Evolutionary conservation across 2,888 invertebrate species (phyloP), one percentile per base, ranked within the genome.

Genomic region (Thera obeliscata): DNA sequence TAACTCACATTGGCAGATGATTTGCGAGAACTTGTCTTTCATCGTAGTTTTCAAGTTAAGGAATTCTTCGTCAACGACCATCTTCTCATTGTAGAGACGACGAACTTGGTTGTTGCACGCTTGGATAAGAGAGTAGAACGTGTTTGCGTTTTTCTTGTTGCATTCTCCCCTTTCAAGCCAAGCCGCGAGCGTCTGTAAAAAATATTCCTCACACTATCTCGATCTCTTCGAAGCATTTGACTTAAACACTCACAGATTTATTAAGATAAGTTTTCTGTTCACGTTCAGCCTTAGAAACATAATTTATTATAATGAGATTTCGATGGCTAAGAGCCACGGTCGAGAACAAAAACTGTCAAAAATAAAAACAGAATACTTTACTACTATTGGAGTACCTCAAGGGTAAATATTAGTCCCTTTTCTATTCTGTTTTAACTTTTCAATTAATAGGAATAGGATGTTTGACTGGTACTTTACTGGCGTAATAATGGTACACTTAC

Each of bases 151-250:
- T 64, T 96, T 95, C 86, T 98, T 98, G 78, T 95, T 97, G 84
- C 98, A 98, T 83, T 98, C 98, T 0, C 98, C 98, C 4, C 98
- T 95, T 82, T 98, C 98, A 74, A 99, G 85, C 99, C 99, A 99
- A 0, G 96, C 96, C 2, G 96, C 95, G 3, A 99, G 95, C 6
- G 97, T 96, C 94, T 96, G 86, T 33, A 83, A 80, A 66, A 1
- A 46, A 54, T 38, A 38, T 54, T 52, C 0, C 36, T 52, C n/a
- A 7, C 9, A 46, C 11, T 43, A 12, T 41, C 36, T 63, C 3
- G 56, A 57, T 63, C 22, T 38, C 12, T 35, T 33, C 2, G 52
- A 63, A n/a, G 56, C 57, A n/a, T 63, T 57, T 35, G 41, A 63
- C 49, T 11, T 33, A 7, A 35, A 9, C 49, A 7, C 38, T 9